phyloP scores from a whole-genome alignment of 2,797 vertebrate genomes.

The Glyptemys insculpta region DNA sequence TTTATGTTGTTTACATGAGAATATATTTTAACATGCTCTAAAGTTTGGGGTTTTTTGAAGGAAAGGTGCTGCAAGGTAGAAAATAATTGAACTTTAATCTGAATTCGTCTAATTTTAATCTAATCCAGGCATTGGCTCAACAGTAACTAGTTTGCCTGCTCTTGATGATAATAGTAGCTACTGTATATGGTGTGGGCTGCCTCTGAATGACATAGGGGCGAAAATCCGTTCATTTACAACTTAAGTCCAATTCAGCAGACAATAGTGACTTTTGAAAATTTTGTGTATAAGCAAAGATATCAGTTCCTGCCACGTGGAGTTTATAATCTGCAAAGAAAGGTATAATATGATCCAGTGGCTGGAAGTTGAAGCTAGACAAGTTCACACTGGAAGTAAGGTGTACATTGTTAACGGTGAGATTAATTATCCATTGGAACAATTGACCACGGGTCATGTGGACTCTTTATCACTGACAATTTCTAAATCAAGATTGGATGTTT shows the following conservation, averaged over 20 bases:
- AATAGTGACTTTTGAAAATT: neutral
- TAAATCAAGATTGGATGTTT: neutral
- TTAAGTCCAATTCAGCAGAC: neutral
- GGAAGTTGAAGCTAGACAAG: too few relatives aligned
- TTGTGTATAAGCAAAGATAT: neutral
- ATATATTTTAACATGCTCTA: neutral
- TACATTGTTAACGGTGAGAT: too few relatives aligned
- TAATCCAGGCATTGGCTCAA: neutral
- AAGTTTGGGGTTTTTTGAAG: neutral
- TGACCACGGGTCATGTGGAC: too few relatives aligned
- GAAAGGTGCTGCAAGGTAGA: neutral
- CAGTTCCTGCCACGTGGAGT: too few relatives aligned
- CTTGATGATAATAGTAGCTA: neutral
- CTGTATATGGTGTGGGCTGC: neutral
- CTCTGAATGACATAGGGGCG: neutral
- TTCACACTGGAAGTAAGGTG: too few relatives aligned
- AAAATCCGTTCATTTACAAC: neutral
- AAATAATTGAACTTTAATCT: constrained; percentile 54
- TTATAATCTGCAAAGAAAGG: too few relatives aligned
- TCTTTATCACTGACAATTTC: too few relatives aligned
- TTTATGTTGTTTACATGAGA: neutral
- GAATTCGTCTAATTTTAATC: constrained; percentile 23
- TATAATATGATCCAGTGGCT: too few relatives aligned
- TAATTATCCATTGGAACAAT: too few relatives aligned
- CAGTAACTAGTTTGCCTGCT: constrained; percentile 47